Evolutionary conservation across 2,888 invertebrate species (phyloP).

Genomic region (Agriopis aurantiaria): DNA sequence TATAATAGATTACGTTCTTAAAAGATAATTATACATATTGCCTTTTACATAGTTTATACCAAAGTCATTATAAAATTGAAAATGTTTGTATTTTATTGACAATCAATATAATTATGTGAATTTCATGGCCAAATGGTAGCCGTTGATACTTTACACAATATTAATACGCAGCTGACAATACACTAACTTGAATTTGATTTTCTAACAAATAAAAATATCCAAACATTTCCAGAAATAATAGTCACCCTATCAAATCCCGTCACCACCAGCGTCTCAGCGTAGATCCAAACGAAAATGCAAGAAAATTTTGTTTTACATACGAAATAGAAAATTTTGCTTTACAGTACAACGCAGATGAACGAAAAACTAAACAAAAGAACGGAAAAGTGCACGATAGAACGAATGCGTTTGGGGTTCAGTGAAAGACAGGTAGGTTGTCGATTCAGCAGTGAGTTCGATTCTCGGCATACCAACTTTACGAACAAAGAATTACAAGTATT

Average conservation of each 20-base stretch:
- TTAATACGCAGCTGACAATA: too few relatives aligned
- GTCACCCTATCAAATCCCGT: conserved; percentile 75
- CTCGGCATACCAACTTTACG: conserved; percentile 11
- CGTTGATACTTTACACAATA: too few relatives aligned
- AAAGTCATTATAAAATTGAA: too few relatives aligned
- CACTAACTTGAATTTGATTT: too few relatives aligned
- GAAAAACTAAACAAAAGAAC: conserved; percentile 57
- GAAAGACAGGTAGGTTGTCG: conserved; percentile 74
- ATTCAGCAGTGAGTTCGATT: conserved; percentile 53
- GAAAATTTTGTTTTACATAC: conserved; percentile 83
- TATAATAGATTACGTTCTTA: too few relatives aligned
- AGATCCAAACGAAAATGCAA: conserved; percentile 76
- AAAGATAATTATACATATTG: too few relatives aligned
- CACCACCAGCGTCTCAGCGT: conserved; percentile 72
- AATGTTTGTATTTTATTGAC: too few relatives aligned
- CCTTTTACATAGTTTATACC: too few relatives aligned
- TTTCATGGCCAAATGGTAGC: too few relatives aligned
- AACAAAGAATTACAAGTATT: background rate
- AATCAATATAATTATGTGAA: too few relatives aligned
- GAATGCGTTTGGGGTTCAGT: conserved; percentile 49
- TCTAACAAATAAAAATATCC: conserved; percentile 4
- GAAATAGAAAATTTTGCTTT: conserved; percentile 74
- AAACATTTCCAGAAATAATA: background rate
- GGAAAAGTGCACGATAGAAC: conserved; percentile 39
- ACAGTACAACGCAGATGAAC: conserved; percentile 53